Percentiles rank a stretch among this genome's conserved stretches.
These are phyloP conservation scores for Orthonevra nobilis DNA, from an alignment of 2,888 invertebrate genomes.

Conservation along the genomic window DNA sequence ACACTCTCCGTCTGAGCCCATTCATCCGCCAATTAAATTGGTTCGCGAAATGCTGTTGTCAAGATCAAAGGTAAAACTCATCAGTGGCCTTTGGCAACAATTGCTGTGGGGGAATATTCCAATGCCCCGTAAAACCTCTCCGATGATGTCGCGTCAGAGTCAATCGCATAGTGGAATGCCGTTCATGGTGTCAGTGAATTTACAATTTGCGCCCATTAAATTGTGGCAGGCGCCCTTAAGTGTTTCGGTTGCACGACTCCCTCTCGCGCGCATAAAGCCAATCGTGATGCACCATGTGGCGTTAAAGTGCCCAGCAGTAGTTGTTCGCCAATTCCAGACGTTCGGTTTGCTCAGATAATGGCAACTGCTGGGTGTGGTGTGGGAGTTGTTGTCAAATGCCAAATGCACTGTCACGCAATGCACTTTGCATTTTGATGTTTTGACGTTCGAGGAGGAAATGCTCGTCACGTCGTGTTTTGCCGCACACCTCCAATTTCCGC, in stretches of 20 bases:
- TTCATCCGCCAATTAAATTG: slow-evolving; percentile 22
- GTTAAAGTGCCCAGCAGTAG: slow-evolving; percentile 59
- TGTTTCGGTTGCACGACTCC: slow-evolving; percentile 65
- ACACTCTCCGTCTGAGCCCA: background rate
- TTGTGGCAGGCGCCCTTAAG: slow-evolving; percentile 68
- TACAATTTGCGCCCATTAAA: slow-evolving; percentile 70
- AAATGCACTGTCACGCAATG: slow-evolving; percentile 71
- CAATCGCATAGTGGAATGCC: slow-evolving; percentile 50
- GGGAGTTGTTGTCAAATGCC: slow-evolving; percentile 66
- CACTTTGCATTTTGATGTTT: slow-evolving; percentile 78
- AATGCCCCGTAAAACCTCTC: slow-evolving; percentile 6
- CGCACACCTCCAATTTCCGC: slow-evolving; percentile 80
- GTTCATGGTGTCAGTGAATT: slow-evolving; percentile 64
- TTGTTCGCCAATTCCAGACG: slow-evolving; percentile 33
- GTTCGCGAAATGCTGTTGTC: slow-evolving; percentile 18
- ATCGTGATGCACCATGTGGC: slow-evolving; percentile 68
- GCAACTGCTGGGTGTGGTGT: slow-evolving; percentile 32
- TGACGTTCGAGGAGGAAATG: slow-evolving; percentile 79
- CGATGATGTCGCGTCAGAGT: slow-evolving; percentile 40
- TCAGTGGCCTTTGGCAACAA: slow-evolving; percentile 12
- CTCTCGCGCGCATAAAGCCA: slow-evolving; percentile 65
- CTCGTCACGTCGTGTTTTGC: slow-evolving; percentile 81
- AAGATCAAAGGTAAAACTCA: slow-evolving; percentile 52
- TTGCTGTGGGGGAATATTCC: too few species aligned
- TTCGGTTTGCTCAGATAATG: background rate